These are phyloP conservation scores for Cecidostiba fungosa DNA, from an alignment of 2,888 invertebrate genomes.

Conservation along the genomic window DNA sequence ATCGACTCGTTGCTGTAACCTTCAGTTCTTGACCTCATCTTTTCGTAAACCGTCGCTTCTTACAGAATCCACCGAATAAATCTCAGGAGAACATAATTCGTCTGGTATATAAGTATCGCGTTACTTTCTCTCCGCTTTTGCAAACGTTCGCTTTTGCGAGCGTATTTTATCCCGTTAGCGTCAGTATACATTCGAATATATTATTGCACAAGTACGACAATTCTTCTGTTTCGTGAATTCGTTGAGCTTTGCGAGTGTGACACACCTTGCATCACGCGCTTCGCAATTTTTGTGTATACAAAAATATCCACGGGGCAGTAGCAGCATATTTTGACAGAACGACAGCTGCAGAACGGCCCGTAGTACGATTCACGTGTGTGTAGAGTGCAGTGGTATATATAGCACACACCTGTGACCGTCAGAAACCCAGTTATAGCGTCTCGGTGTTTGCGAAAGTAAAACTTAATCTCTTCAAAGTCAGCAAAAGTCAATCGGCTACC, in stretches of 20 bases:
- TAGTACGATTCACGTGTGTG: background rate
- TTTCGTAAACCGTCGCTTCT: too few relatives aligned
- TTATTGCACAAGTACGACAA: too few relatives aligned
- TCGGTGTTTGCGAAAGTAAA: background rate
- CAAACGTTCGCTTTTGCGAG: too few relatives aligned
- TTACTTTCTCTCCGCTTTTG: too few relatives aligned
- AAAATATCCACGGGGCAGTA: background rate
- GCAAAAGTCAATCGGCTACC: background rate
- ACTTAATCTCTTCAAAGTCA: too few relatives aligned
- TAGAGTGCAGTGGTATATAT: background rate
- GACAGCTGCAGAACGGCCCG: background rate
- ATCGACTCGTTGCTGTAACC: background rate
- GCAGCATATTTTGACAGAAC: constrained; percentile 46
- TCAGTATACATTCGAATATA: too few relatives aligned
- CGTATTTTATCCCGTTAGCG: background rate
- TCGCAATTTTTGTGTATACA: background rate
- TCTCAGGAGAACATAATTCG: too few relatives aligned
- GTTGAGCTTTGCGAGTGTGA: background rate
- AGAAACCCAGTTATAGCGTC: background rate
- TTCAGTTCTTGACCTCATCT: background rate
- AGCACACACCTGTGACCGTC: background rate
- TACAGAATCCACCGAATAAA: too few relatives aligned
- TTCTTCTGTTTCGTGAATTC: too few relatives aligned
- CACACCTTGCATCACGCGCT: background rate
- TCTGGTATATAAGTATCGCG: too few relatives aligned